A percentile compares a stretch with the other conserved stretches of the same genome.
Evolutionary conservation across 2,113 vertebrate species (phyloP).

Genomic region (Neolamprologus falcicula): DNA sequence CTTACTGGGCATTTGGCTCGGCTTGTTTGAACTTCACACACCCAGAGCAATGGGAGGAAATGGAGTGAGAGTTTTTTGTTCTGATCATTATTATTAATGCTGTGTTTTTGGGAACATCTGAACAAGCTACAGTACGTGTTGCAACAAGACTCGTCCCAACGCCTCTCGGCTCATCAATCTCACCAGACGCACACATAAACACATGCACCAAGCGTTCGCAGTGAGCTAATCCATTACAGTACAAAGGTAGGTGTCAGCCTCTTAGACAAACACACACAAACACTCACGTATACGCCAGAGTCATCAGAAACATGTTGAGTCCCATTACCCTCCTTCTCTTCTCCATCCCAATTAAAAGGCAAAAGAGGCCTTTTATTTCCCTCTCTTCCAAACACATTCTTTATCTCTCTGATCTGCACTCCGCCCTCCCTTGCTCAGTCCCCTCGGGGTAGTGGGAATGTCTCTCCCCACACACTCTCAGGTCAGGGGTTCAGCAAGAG

Average conservation of each 20-base stretch:
- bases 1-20: conserved; percentile 41
- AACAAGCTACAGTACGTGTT: conserved; percentile 47
- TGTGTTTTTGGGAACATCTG: conserved; percentile 52
- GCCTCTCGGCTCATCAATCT: conserved; percentile 58
- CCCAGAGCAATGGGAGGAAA: conserved; percentile 18
- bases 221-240: conserved; percentile 59
- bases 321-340: conserved; percentile 61
- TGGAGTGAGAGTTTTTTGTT: background rate
- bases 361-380: conserved; percentile 59
- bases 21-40: conserved; percentile 48
- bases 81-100: conserved; percentile 40
- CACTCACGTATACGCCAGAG: conserved; percentile 10
- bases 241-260: conserved; percentile 57
- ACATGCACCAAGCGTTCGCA: conserved; percentile 18
- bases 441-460: conserved; percentile 65
- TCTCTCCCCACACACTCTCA: conserved; percentile 56
- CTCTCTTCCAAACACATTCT: conserved; percentile 58
- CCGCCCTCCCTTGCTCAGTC: conserved; percentile 41
- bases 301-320: conserved; percentile 73
- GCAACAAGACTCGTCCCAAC: conserved; percentile 57
- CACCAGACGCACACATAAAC: conserved; percentile 44
- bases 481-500: conserved; percentile 73
- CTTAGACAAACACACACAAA: conserved; percentile 44
- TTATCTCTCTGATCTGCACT: conserved; percentile 64
- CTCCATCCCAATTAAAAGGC: conserved; percentile 73